A percentile compares a stretch with the other conserved stretches of the same genome.
These are phyloP conservation scores for Anguilla marmorata DNA, from an alignment of 2,797 vertebrate genomes.

Conservation along the genomic window DNA sequence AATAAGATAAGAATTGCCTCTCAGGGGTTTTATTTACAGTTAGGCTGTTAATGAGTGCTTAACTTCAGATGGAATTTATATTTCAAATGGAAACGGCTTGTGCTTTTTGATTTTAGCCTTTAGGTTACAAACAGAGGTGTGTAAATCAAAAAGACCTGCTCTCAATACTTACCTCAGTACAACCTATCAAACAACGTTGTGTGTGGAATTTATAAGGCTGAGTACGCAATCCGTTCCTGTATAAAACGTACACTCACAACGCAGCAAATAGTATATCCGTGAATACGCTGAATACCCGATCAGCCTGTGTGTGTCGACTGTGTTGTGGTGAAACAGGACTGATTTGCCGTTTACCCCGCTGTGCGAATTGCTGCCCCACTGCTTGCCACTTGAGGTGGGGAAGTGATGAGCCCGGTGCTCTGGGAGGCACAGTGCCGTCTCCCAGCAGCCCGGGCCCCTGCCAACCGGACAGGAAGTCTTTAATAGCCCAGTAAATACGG, in stretches of 20 bases:
- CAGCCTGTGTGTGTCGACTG: neutral
- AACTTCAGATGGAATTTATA: neutral
- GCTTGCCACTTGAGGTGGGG: neutral
- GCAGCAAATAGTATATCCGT: neutral
- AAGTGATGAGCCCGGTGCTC: neutral
- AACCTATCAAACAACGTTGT: neutral
- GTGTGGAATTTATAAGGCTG: neutral
- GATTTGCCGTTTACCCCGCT: neutral
- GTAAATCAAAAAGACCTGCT: neutral
- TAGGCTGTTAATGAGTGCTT: neutral
- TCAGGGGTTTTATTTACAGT: neutral
- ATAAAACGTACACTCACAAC: neutral
- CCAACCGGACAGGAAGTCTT: neutral
- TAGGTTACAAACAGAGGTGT: neutral
- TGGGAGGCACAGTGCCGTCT: neutral
- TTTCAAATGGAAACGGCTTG: neutral
- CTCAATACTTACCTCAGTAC: neutral
- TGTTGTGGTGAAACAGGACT: neutral
- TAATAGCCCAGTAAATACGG: conserved; percentile 13
- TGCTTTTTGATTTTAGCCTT: neutral
- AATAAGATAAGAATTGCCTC: neutral
- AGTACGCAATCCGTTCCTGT: neutral
- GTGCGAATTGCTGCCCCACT: neutral
- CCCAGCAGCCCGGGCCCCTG: neutral
- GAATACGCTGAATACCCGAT: neutral